phyloP scores from a whole-genome alignment of 35 echinoderm and acorn worm genomes.

The Chiridota heheva region DNA sequence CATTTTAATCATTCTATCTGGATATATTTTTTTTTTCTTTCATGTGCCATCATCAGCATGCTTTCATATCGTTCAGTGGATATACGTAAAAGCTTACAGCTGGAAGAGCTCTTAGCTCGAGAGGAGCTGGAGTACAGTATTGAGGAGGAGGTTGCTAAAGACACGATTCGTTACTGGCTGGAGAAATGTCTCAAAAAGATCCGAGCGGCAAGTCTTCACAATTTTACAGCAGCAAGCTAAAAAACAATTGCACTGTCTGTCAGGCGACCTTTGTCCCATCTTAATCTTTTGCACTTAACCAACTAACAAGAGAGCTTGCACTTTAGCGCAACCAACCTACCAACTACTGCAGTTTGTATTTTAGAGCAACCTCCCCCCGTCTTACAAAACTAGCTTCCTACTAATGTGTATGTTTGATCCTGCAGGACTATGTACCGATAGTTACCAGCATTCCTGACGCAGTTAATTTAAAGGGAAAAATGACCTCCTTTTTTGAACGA shows the following conservation, averaged over 20 bases:
- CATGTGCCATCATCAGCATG: constrained; percentile 55
- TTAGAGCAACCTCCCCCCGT: no score
- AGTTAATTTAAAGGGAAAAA: no score
- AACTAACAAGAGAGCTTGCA: background rate
- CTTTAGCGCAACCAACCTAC: background rate
- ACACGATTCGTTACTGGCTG: constrained; percentile 90
- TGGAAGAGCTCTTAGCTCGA: constrained; percentile 92
- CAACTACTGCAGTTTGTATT: background rate
- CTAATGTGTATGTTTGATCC: no score
- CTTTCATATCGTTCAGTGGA: constrained; percentile 94
- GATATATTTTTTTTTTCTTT: background rate
- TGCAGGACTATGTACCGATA: no score
- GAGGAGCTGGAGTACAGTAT: constrained; percentile 98
- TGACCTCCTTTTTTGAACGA: no score
- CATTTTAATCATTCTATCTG: background rate
- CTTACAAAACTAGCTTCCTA: no score
- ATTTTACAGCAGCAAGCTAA: background rate
- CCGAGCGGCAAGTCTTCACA: constrained; percentile 72
- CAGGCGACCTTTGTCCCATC: background rate
- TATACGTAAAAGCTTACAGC: constrained; percentile 87
- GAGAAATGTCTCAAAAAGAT: constrained; percentile 92
- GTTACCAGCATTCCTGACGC: no score
- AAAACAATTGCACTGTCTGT: background rate
- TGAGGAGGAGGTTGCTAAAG: constrained; percentile 98
- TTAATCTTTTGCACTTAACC: background rate